Evolutionary conservation across 2,797 vertebrate species (phyloP).

Genomic region (Cuculus canorus): DNA sequence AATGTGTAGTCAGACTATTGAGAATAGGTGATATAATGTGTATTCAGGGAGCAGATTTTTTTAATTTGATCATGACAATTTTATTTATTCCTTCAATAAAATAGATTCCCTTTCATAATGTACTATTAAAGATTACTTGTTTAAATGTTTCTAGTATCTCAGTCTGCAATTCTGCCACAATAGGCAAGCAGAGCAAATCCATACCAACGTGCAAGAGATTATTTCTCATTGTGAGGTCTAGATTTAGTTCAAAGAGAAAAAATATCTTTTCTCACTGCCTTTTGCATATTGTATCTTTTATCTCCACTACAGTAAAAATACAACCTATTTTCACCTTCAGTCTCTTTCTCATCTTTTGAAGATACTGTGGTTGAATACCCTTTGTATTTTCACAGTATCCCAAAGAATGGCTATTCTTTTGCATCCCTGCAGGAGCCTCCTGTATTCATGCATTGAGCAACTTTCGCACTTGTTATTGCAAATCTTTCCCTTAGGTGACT

Average conservation of each 20-base stretch:
- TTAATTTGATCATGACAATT: not conserved
- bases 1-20: not conserved
- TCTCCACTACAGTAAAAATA: not conserved
- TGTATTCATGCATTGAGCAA: not conserved
- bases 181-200: not conserved
- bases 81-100: not conserved
- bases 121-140: not conserved
- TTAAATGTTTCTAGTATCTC: not conserved
- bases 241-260: not conserved
- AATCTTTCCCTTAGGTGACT: not conserved
- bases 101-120: not conserved
- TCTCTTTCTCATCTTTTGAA: not conserved
- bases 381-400: conserved; percentile 32
- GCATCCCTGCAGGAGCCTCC: not conserved
- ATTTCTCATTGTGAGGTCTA: not conserved
- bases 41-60: not conserved
- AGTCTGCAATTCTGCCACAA: not conserved
- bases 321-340: not conserved
- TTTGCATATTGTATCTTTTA: not conserved
- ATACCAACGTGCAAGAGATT: not conserved
- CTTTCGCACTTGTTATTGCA: not conserved
- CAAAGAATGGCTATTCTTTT: not conserved
- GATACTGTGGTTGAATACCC: not conserved
- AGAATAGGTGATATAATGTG: not conserved
- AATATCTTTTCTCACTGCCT: not conserved